phyloP scores from a whole-genome alignment of 2,113 vertebrate species.

The Pelobates fuscus region DNA sequence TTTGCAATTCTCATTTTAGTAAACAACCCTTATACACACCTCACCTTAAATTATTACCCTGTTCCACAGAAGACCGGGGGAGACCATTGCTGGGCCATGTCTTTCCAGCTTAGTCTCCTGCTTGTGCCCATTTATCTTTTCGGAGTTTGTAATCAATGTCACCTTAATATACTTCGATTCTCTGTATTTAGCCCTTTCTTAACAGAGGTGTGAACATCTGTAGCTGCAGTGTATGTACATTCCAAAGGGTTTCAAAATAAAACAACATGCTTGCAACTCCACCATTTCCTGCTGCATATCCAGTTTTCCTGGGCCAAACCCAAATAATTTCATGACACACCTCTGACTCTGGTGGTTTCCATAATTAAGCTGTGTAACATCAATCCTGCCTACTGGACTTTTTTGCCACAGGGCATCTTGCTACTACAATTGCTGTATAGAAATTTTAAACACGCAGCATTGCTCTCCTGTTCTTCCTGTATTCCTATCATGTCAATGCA shows the following conservation, averaged over 20 bases:
- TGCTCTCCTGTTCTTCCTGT: constrained; percentile 17
- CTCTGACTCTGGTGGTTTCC: constrained; percentile 21
- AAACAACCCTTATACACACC: no score
- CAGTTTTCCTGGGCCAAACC: constrained; percentile 8
- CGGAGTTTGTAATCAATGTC: no score
- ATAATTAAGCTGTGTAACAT: constrained; percentile 9
- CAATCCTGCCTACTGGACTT: constrained; percentile 9
- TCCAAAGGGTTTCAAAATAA: not conserved
- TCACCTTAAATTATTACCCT: no score
- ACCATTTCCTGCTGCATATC: not conserved
- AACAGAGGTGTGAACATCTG: no score
- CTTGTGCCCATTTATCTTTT: no score
- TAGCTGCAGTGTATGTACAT: not conserved
- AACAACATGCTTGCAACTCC: not conserved
- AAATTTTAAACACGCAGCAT: constrained; percentile 1
- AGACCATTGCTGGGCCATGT: no score
- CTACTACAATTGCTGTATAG: constrained; percentile 16
- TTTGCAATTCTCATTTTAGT: no score
- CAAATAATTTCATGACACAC: constrained; percentile 20
- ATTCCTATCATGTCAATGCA: constrained; percentile 56
- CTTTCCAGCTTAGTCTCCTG: no score
- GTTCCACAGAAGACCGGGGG: no score
- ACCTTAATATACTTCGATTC: no score
- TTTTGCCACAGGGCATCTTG: constrained; percentile 14
- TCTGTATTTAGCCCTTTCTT: no score